phyloP scores from a whole-genome alignment of 2,113 vertebrate genomes.

The Numida meleagris region DNA sequence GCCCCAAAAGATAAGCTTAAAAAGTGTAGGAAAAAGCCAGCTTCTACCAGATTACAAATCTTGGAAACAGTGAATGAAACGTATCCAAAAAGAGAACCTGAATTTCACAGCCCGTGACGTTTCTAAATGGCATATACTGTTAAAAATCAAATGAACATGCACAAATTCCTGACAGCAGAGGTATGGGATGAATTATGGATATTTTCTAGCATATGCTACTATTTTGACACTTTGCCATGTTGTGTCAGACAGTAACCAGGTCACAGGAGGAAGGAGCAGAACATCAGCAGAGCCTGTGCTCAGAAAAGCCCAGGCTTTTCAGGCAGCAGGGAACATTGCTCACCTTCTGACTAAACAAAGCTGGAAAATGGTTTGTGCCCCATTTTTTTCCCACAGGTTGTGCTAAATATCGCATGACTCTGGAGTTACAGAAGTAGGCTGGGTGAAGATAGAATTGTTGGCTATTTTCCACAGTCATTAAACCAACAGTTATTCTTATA shows the following conservation, averaged over 20 bases:
- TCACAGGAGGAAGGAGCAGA: not conserved
- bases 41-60: not conserved
- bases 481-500: fast-evolving
- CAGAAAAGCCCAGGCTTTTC: not conserved
- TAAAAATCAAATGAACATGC: slow-evolving; percentile 29
- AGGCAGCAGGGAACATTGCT: not conserved
- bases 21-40: not conserved
- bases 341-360: not conserved
- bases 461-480: not conserved
- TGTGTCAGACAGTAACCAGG: slow-evolving; percentile 38
- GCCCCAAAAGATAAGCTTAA: not conserved
- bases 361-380: not conserved
- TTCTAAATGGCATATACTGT: slow-evolving; percentile 22
- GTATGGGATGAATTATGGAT: not conserved
- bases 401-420: not conserved
- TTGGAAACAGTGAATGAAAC: not conserved
- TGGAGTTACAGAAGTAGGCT: not conserved
- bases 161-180: slow-evolving; percentile 23
- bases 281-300: not conserved
- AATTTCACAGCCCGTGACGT: slow-evolving; percentile 31
- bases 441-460: not conserved
- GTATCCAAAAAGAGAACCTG: slow-evolving; percentile 9
- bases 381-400: not conserved
- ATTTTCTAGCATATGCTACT: slow-evolving; percentile 22
- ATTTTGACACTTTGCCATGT: slow-evolving; percentile 8